Evolutionary conservation across 2,113 vertebrate genomes (phyloP).

Genomic region (Narcine bancroftii): DNA sequence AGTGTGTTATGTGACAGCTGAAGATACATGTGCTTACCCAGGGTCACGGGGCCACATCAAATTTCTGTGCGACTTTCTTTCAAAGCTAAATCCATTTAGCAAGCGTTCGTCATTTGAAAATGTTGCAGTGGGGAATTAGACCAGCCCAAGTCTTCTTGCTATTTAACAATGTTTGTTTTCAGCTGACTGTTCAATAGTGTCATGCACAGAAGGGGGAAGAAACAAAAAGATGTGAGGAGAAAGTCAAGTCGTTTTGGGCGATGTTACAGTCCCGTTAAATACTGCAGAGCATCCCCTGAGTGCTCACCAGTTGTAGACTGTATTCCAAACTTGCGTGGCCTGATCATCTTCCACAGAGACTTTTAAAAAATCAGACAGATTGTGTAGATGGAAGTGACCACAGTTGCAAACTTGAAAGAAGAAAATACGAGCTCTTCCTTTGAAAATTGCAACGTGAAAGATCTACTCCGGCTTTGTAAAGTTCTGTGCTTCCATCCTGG

Average conservation of each 20-base stretch:
- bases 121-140: slow-evolving; percentile 61
- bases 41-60: slow-evolving; percentile 70
- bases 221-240: slow-evolving; percentile 73
- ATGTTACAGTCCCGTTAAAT: neutral
- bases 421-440: neutral
- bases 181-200: slow-evolving; percentile 69
- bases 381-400: neutral
- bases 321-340: neutral
- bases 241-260: slow-evolving; percentile 38
- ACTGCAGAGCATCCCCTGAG: neutral
- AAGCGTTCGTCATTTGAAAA: slow-evolving; percentile 67
- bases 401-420: neutral
- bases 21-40: slow-evolving; percentile 71
- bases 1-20: slow-evolving; percentile 72
- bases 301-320: slow-evolving; percentile 1
- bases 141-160: slow-evolving; percentile 58
- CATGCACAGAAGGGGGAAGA: slow-evolving; percentile 52
- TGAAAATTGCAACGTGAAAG: neutral
- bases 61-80: slow-evolving; percentile 73
- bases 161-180: slow-evolving; percentile 75
- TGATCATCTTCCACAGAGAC: neutral
- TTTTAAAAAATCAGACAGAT: neutral
- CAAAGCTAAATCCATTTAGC: slow-evolving; percentile 70
- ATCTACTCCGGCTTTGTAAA: neutral
- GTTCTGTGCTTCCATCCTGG: neutral